These are phyloP conservation scores for Galaxias olidus DNA, from an alignment of 2,797 vertebrate species.

Conservation along the genomic window DNA sequence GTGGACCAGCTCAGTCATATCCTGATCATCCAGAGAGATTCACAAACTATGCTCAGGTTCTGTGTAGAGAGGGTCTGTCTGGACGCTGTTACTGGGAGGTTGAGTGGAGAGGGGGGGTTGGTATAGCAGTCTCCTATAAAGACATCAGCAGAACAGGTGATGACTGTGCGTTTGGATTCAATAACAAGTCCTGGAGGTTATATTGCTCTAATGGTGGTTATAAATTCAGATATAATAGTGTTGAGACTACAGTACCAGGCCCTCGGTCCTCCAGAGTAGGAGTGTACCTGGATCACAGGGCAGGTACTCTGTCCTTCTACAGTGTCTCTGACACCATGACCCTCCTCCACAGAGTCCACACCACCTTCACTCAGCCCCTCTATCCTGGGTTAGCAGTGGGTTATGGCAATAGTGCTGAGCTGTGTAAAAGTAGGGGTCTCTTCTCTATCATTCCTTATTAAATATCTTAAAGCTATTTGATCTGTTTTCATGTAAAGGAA, in stretches of 20 bases:
- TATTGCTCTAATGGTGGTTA: constrained; percentile 1
- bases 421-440: neutral
- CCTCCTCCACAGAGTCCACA: constrained; percentile 13
- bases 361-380: constrained; percentile 12
- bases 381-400: constrained; percentile 5
- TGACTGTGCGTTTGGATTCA: constrained; percentile 7
- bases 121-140: constrained; percentile 15
- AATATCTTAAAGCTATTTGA: too few relatives aligned
- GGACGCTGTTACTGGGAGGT: constrained; percentile 26
- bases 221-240: constrained; percentile 8
- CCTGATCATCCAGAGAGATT: constrained; percentile 18
- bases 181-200: constrained; percentile 21
- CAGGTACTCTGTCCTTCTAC: constrained; percentile 14
- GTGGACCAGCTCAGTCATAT: neutral
- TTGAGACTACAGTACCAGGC: neutral
- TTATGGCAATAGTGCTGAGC: neutral
- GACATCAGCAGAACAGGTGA: constrained; percentile 14
- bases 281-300: constrained; percentile 20
- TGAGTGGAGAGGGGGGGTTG: constrained; percentile 4
- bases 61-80: constrained; percentile 20
- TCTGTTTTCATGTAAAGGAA: too few relatives aligned
- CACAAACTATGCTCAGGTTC: constrained; percentile 10
- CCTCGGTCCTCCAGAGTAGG: constrained; percentile 12
- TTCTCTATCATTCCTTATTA: too few relatives aligned
- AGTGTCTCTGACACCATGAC: constrained; percentile 11